A percentile compares a stretch with the other conserved stretches of the same genome.
phyloP scores from a whole-genome alignment of 2,888 invertebrate species.

The Melanchra persicariae region DNA sequence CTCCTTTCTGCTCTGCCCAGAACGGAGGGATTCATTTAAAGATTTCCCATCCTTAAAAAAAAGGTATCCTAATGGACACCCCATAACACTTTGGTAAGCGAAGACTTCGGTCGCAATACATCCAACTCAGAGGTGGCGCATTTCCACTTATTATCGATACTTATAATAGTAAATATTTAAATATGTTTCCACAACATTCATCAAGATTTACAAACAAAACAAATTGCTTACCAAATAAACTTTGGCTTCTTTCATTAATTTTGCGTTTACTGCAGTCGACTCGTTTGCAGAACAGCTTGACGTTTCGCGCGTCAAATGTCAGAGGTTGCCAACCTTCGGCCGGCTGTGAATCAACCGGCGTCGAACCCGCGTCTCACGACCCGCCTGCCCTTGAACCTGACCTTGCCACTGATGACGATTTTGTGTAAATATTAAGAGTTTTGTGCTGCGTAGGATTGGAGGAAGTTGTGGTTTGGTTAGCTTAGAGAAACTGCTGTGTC shows the following conservation, averaged over 20 bases:
- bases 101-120: neutral
- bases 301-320: slow-evolving; percentile 74
- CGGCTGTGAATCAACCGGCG: slow-evolving; percentile 79
- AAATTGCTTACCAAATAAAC: slow-evolving; percentile 19
- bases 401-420: slow-evolving; percentile 69
- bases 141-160: neutral
- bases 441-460: slow-evolving; percentile 10
- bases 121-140: neutral
- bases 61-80: too few relatives aligned
- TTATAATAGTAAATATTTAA: neutral
- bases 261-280: slow-evolving; percentile 43
- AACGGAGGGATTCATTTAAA: too few relatives aligned
- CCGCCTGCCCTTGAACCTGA: slow-evolving; percentile 70
- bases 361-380: slow-evolving; percentile 83
- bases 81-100: too few relatives aligned
- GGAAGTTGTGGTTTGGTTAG: slow-evolving; percentile 7
- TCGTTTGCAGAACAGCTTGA: slow-evolving; percentile 56
- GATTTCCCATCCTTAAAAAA: too few relatives aligned
- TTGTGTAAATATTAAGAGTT: slow-evolving; percentile 59
- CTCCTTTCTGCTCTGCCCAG: too few relatives aligned
- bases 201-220: slow-evolving; percentile 10
- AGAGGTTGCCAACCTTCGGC: slow-evolving; percentile 84
- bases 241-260: slow-evolving; percentile 39
- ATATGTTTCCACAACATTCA: neutral
- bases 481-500: slow-evolving; percentile 7